Evolutionary conservation across 23 tunicate species (phyloP).

Genomic region (Halocynthia aurantium): DNA sequence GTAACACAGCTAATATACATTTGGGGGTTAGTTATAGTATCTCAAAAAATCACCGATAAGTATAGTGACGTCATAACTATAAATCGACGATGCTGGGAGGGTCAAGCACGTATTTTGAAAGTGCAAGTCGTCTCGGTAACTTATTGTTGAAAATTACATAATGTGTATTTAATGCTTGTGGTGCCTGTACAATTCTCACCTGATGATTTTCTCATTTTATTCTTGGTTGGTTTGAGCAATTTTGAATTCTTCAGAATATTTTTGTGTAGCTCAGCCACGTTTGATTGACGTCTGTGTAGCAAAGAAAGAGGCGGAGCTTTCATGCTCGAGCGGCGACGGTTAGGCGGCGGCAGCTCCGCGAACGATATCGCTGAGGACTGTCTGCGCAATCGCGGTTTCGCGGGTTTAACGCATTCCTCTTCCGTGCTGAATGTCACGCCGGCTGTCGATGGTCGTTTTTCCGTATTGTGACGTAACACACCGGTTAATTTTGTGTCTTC

Average conservation of each 20-base stretch:
- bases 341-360: conserved; percentile 13
- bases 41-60: too few species aligned
- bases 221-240: conserved; percentile 6
- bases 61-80: too few species aligned
- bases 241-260: conserved; percentile 8
- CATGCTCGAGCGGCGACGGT: conserved; percentile 11
- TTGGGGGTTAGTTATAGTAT: too few species aligned
- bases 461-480: background rate
- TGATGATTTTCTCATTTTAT: conserved; percentile 22
- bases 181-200: background rate
- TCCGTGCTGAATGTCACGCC: background rate
- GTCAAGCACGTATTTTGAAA: background rate
- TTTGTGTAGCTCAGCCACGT: conserved; percentile 18
- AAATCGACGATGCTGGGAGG: background rate
- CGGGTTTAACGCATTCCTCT: background rate
- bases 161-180: background rate
- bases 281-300: conserved; percentile 22
- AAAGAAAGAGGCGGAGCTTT: background rate
- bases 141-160: background rate
- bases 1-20: too few species aligned
- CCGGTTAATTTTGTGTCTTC: conserved; percentile 5
- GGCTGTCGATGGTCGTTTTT: conserved; percentile 5
- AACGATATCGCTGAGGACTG: conserved; percentile 21
- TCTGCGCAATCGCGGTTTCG: conserved; percentile 1
- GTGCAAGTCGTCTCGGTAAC: background rate